Evolutionary conservation across 1,140 invertebrate genomes (phyloP).

Genomic region (Drosophila sulfurigaster): DNA sequence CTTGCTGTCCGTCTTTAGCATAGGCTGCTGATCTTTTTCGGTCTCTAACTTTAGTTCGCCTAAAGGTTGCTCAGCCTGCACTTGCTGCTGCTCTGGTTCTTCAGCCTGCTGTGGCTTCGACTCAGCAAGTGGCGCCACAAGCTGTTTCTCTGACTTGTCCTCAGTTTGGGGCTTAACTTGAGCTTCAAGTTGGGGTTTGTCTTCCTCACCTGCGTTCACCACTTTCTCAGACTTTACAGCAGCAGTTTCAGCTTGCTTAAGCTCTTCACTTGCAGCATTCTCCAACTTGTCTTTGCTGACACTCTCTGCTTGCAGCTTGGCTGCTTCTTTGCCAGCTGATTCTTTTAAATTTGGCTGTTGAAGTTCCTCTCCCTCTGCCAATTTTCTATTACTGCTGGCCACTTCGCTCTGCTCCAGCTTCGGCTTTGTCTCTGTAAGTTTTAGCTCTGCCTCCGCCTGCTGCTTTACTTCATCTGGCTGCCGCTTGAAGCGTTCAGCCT

Average conservation of each 20-base stretch:
- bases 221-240: not conserved
- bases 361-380: not conserved
- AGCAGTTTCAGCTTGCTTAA: not conserved
- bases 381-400: no score
- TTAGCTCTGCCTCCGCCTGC: not conserved
- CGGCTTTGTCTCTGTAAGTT: not conserved
- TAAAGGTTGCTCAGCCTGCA: not conserved
- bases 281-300: not conserved
- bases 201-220: not conserved
- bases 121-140: not conserved
- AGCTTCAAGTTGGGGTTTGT: not conserved
- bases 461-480: conserved; percentile 14
- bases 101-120: not conserved
- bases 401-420: conserved; percentile 8
- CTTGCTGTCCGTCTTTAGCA: conserved; percentile 15
- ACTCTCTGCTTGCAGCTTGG: not conserved
- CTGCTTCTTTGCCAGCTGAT: not conserved
- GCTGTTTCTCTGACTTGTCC: not conserved
- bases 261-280: not conserved
- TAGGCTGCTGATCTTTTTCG: not conserved
- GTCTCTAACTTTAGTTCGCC: not conserved
- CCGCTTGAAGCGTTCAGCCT: conserved; percentile 30
- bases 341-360: not conserved
- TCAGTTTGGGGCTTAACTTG: not conserved
- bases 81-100: not conserved